Percentiles rank a stretch among this genome's conserved stretches.
These are phyloP conservation scores for Trachymyrmex septentrionalis DNA, from an alignment of 1,140 invertebrate species.

Conservation along the genomic window DNA sequence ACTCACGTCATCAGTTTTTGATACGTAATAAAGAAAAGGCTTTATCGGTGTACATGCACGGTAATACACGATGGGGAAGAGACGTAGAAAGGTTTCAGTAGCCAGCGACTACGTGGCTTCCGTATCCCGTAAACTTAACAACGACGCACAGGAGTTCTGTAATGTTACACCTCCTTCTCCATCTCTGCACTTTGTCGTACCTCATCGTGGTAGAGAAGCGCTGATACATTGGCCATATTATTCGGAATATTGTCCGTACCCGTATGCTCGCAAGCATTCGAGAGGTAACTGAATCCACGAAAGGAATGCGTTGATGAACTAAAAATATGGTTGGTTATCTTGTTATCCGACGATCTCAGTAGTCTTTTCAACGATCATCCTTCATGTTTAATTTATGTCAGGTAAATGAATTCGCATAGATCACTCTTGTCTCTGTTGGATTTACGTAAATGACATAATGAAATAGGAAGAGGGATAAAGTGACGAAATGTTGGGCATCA, in stretches of 20 bases:
- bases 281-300: conserved; percentile 70
- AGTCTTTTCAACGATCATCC: conserved; percentile 39
- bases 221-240: conserved; percentile 62
- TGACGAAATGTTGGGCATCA: not conserved
- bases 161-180: conserved; percentile 71
- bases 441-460: conserved; percentile 21
- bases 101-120: conserved; percentile 68
- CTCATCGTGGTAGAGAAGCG: conserved; percentile 45
- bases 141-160: conserved; percentile 64
- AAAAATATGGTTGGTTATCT: conserved; percentile 52
- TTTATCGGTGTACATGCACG: not conserved
- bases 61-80: conserved; percentile 36
- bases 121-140: conserved; percentile 70
- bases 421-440: not conserved
- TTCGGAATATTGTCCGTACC: conserved; percentile 34
- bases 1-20: not conserved
- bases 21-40: not conserved
- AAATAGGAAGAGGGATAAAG: not conserved
- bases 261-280: not conserved
- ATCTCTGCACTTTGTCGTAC: conserved; percentile 49
- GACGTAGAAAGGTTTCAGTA: conserved; percentile 73
- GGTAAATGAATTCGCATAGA: not conserved
- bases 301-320: conserved; percentile 53
- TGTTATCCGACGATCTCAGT: not conserved
- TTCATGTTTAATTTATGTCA: conserved; percentile 35